Evolutionary conservation across 2,113 vertebrate genomes (phyloP).

Genomic region (Bujurquina vittata): DNA sequence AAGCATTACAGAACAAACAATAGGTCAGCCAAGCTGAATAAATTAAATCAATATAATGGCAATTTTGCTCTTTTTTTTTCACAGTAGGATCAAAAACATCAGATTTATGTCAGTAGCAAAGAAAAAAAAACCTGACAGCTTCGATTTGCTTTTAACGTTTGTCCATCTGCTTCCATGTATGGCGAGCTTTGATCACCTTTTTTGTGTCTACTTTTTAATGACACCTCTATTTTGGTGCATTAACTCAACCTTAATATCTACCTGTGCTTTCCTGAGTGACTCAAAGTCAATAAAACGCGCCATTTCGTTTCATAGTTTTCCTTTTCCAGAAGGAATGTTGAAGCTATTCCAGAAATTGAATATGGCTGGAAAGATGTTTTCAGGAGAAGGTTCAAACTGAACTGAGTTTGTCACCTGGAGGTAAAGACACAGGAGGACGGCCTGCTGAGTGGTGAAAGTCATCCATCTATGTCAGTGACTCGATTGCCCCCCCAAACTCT

Average conservation of each 20-base stretch:
- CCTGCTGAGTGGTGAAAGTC: slow-evolving; percentile 65
- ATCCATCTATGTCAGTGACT: slow-evolving; percentile 50
- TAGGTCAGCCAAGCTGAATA: background rate
- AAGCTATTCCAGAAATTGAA: slow-evolving; percentile 47
- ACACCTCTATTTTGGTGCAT: slow-evolving; percentile 16
- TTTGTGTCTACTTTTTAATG: background rate
- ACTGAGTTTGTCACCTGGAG: slow-evolving; percentile 68
- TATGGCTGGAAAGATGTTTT: slow-evolving; percentile 19
- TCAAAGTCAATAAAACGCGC: slow-evolving; percentile 28
- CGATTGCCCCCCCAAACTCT: slow-evolving; percentile 20
- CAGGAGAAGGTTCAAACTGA: slow-evolving; percentile 46
- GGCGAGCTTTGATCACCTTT: slow-evolving; percentile 22
- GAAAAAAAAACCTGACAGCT: background rate
- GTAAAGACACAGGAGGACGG: slow-evolving; percentile 48
- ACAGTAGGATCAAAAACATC: background rate
- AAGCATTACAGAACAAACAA: background rate
- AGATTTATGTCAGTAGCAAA: slow-evolving; percentile 7
- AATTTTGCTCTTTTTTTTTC: slow-evolving; percentile 19
- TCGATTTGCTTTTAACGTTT: slow-evolving; percentile 25
- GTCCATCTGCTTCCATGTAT: slow-evolving; percentile 10
- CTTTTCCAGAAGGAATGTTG: slow-evolving; percentile 35
- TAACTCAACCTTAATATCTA: background rate
- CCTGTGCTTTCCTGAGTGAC: slow-evolving; percentile 11
- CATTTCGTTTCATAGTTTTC: slow-evolving; percentile 16
- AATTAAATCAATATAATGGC: slow-evolving; percentile 10